Percentiles rank a stretch among this genome's conserved stretches.
These are phyloP conservation scores for Cephus nigrinus DNA, from an alignment of 2,888 invertebrate species.

Conservation along the genomic window DNA sequence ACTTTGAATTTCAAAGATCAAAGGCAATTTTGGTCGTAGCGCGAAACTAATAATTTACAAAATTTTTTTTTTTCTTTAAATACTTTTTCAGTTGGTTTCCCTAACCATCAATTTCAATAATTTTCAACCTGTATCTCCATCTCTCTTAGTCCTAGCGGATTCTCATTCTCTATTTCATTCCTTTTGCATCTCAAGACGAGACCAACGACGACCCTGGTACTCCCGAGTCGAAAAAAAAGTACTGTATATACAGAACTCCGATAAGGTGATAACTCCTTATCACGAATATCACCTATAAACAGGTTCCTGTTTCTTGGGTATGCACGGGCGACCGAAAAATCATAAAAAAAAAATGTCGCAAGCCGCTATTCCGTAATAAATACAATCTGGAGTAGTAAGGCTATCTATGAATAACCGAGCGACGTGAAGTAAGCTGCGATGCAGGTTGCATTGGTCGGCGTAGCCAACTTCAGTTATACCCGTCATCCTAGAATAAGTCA, in stretches of 20 bases:
- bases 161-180: not conserved
- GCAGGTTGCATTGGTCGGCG: slow-evolving; percentile 36
- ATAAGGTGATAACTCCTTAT: not conserved
- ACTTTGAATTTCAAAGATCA: not conserved
- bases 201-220: not conserved
- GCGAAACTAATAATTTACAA: not conserved
- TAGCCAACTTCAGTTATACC: slow-evolving; percentile 44
- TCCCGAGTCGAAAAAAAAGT: not conserved
- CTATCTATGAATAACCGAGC: not conserved
- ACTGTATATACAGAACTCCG: not conserved
- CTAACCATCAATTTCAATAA: not conserved
- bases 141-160: not conserved
- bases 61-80: not conserved
- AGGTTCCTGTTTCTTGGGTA: not conserved
- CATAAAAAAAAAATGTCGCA: not conserved
- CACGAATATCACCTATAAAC: not conserved
- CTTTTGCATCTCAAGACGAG: not conserved
- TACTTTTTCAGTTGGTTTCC: not conserved
- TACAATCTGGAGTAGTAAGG: not conserved
- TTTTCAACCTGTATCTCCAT: not conserved
- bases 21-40: not conserved
- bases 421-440: slow-evolving; percentile 10
- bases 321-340: not conserved
- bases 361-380: not conserved
- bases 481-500: slow-evolving; percentile 38